These are phyloP conservation scores for Plodia interpunctella DNA, from an alignment of 1,140 invertebrate genomes.

Conservation along the genomic window DNA sequence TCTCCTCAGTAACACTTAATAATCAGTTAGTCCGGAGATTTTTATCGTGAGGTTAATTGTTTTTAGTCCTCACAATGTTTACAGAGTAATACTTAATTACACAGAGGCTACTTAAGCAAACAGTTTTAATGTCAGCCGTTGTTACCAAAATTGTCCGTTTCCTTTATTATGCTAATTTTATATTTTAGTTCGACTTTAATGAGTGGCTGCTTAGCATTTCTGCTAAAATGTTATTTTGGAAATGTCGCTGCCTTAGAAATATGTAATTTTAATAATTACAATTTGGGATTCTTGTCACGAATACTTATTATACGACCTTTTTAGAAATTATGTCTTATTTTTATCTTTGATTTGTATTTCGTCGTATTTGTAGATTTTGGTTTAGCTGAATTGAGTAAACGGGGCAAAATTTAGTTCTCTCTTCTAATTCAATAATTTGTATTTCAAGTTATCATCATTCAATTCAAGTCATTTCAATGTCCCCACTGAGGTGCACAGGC, in stretches of 20 bases:
- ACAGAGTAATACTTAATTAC: slow-evolving; percentile 18
- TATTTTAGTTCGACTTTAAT: slow-evolving; percentile 16
- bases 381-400: too few relatives aligned
- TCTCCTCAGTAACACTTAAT: slow-evolving; percentile 24
- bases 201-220: slow-evolving; percentile 13
- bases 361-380: background rate
- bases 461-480: too few relatives aligned
- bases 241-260: background rate
- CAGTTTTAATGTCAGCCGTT: slow-evolving; percentile 15
- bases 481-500: too few relatives aligned
- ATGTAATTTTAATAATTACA: background rate
- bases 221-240: slow-evolving; percentile 9
- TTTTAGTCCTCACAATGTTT: slow-evolving; percentile 14
- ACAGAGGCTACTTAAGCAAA: slow-evolving; percentile 15
- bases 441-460: too few relatives aligned
- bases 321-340: too few relatives aligned
- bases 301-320: too few relatives aligned
- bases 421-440: too few relatives aligned
- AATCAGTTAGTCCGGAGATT: slow-evolving; percentile 12
- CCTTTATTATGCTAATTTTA: slow-evolving; percentile 20
- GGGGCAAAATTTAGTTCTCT: too few relatives aligned
- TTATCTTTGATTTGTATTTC: too few relatives aligned
- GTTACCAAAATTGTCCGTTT: slow-evolving; percentile 9
- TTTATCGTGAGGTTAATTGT: slow-evolving; percentile 16
- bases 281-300: too few relatives aligned